phyloP scores from a whole-genome alignment of 2,113 vertebrate genomes.

The Datnioides undecimradiatus region DNA sequence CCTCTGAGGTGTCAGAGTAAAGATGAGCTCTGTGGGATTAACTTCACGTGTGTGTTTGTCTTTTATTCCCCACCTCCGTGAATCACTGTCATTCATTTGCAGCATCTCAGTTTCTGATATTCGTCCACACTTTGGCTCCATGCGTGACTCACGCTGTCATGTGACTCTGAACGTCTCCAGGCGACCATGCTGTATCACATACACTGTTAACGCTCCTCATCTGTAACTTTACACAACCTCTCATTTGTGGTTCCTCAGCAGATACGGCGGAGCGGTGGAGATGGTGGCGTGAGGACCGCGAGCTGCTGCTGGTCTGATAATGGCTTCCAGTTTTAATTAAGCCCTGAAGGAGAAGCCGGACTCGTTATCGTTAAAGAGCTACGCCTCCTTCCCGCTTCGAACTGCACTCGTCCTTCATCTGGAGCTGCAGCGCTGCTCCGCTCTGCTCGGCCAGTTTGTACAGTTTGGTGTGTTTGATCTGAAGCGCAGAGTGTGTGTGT shows the following conservation, averaged over 20 bases:
- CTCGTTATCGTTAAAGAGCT: slow-evolving; percentile 42
- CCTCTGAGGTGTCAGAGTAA: background rate
- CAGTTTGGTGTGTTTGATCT: slow-evolving; percentile 13
- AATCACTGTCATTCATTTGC: no score
- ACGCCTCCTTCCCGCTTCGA: slow-evolving; percentile 8
- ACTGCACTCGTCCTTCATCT: slow-evolving; percentile 20
- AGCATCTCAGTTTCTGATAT: no score
- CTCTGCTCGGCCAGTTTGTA: slow-evolving; percentile 25
- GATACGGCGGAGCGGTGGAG: background rate
- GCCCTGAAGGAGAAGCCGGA: slow-evolving; percentile 32
- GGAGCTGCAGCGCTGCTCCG: background rate
- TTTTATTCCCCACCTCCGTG: no score
- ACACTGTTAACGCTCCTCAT: background rate
- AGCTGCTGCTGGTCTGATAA: slow-evolving; percentile 38
- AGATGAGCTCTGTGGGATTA: background rate
- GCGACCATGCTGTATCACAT: no score
- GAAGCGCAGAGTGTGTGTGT: background rate
- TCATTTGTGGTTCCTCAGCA: slow-evolving; percentile 3
- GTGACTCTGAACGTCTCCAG: no score
- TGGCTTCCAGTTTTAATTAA: slow-evolving; percentile 44
- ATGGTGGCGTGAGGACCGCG: background rate
- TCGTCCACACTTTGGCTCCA: no score
- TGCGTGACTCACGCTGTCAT: no score
- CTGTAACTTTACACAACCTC: background rate
- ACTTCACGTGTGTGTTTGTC: no score